These are phyloP conservation scores for Synanthedon vespiformis DNA, from an alignment of 2,888 invertebrate species.

Conservation along the genomic window DNA sequence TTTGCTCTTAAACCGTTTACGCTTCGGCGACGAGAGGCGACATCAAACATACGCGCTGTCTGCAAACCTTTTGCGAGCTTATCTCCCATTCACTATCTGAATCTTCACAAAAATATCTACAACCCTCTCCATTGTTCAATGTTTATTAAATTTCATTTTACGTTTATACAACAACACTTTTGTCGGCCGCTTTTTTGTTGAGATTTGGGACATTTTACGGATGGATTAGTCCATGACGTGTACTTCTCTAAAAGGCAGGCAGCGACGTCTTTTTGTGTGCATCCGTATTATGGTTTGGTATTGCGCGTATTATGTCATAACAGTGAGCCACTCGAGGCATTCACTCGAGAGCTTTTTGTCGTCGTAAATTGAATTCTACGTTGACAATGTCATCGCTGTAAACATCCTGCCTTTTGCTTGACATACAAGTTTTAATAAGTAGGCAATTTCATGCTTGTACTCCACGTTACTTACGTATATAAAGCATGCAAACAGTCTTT, in stretches of 20 bases:
- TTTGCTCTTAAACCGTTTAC: constrained; percentile 63
- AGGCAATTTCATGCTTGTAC: constrained; percentile 8
- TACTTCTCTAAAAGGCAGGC: constrained; percentile 45
- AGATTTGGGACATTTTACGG: constrained; percentile 69
- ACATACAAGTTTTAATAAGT: constrained; percentile 25
- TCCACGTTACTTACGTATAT: not conserved
- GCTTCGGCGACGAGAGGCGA: constrained; percentile 62
- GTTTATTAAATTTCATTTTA: constrained; percentile 72
- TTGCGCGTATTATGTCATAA: constrained; percentile 71
- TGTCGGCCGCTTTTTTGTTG: constrained; percentile 60
- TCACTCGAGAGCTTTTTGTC: constrained; percentile 45
- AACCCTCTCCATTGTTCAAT: constrained; percentile 52
- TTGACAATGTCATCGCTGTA: constrained; percentile 57
- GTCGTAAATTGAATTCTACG: constrained; percentile 57
- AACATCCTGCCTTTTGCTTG: constrained; percentile 58
- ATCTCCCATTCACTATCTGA: constrained; percentile 63
- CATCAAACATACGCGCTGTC: constrained; percentile 64
- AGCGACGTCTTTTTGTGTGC: constrained; percentile 57
- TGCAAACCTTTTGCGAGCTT: constrained; percentile 67
- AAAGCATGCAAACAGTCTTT: too few relatives aligned
- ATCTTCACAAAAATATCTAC: constrained; percentile 59
- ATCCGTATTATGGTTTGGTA: constrained; percentile 55
- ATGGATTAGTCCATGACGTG: constrained; percentile 59
- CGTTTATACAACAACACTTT: constrained; percentile 69
- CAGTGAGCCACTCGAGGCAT: constrained; percentile 48